Evolutionary conservation across 2,113 vertebrate species (phyloP).

Genomic region (Mirza zaza): DNA sequence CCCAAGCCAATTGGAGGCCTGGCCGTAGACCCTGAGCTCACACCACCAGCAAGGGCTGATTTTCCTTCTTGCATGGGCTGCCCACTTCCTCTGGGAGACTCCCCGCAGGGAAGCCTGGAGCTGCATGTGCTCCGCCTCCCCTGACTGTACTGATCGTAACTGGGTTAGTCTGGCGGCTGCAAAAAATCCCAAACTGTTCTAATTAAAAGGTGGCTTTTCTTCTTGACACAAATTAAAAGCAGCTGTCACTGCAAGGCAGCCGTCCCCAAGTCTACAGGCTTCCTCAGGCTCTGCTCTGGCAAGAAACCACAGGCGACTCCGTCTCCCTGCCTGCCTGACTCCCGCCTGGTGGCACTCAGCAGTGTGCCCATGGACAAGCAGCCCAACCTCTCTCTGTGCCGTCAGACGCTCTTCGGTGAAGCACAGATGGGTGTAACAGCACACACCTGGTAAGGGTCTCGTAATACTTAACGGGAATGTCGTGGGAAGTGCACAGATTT

Average conservation of each 20-base stretch:
- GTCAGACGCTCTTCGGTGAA: not conserved
- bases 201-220: slow-evolving; percentile 65
- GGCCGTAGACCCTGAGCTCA: rapidly evolving
- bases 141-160: not conserved
- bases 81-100: not conserved
- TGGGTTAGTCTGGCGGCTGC: not conserved
- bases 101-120: not conserved
- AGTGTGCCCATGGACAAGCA: not conserved
- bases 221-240: slow-evolving; percentile 62
- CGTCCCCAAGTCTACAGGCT: not conserved
- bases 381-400: not conserved
- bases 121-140: not conserved
- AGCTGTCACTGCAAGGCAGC: slow-evolving; percentile 44
- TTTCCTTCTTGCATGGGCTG: not conserved
- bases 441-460: not conserved
- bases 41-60: not conserved
- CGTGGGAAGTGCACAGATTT: not conserved
- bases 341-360: not conserved
- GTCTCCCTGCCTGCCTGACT: not conserved
- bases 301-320: not conserved
- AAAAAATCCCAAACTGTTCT: not conserved
- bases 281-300: slow-evolving; percentile 6
- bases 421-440: not conserved
- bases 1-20: not conserved
- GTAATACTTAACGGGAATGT: not conserved